Evolutionary conservation across 2,888 invertebrate species (phyloP).

Genomic region (Agonopterix subpropinquella): DNA sequence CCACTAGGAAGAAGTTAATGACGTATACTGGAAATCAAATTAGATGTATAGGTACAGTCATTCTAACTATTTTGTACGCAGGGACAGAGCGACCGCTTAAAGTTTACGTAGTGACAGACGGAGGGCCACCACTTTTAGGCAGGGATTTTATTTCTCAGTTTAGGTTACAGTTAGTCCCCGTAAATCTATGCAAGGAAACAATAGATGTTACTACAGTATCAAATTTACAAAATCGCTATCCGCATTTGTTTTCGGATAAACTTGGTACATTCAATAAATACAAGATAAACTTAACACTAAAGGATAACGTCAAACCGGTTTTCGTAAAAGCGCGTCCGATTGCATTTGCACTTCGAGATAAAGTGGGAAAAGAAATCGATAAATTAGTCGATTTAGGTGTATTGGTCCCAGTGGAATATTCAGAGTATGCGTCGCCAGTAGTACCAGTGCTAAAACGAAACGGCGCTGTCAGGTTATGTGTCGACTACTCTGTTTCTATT

Average conservation of each 20-base stretch:
- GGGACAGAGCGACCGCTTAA: neutral
- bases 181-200: neutral
- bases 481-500: slow-evolving; percentile 7
- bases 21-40: slow-evolving; percentile 8
- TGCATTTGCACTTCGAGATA: slow-evolving; percentile 13
- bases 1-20: slow-evolving; percentile 5
- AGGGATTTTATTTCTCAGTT: slow-evolving; percentile 13
- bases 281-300: slow-evolving; percentile 10
- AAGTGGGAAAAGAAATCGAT: slow-evolving; percentile 11
- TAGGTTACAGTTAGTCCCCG: slow-evolving; percentile 5
- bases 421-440: slow-evolving; percentile 13
- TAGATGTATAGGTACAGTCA: neutral
- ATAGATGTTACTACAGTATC: neutral
- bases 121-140: slow-evolving; percentile 13
- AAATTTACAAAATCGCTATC: neutral
- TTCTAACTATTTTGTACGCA: slow-evolving; percentile 1
- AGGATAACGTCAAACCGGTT: slow-evolving; percentile 10
- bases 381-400: slow-evolving; percentile 11
- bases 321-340: slow-evolving; percentile 13
- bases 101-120: slow-evolving; percentile 9
- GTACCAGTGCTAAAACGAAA: no score
- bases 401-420: slow-evolving; percentile 10
- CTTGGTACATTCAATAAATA: neutral
- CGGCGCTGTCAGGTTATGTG: no score
- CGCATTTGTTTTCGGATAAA: neutral